phyloP scores from a whole-genome alignment of 2,797 vertebrate species.

The Otolemur crassicaudatus region DNA sequence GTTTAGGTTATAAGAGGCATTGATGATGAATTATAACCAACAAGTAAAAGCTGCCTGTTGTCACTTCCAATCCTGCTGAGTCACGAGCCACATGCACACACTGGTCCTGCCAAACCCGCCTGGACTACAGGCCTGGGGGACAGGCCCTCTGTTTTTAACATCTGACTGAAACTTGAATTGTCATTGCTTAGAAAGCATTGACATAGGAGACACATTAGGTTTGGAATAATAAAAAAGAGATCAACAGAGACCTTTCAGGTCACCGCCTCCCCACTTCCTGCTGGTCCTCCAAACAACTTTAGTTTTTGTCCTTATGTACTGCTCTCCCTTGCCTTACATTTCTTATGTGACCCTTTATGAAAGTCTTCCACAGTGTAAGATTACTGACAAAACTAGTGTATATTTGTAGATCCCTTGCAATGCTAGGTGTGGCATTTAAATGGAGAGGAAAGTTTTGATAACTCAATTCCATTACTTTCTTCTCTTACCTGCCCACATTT shows the following conservation, averaged over 20 bases:
- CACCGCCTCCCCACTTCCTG: neutral
- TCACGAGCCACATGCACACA: neutral
- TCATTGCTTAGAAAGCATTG: conserved; percentile 36
- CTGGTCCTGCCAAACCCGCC: neutral
- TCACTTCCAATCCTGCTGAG: conserved; percentile 14
- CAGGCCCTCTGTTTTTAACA: neutral
- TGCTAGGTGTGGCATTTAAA: neutral
- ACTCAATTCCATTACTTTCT: too few species aligned
- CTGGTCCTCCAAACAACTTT: neutral
- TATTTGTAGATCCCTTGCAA: neutral
- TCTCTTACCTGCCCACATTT: neutral
- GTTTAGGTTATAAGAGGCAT: neutral
- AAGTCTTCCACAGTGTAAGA: neutral
- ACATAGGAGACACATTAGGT: conserved; percentile 49
- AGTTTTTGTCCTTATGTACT: neutral
- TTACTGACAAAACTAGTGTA: neutral
- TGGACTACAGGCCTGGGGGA: neutral
- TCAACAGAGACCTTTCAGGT: conserved; percentile 38
- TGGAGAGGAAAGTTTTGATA: neutral
- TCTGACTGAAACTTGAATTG: neutral
- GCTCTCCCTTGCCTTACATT: neutral
- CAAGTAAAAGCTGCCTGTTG: neutral
- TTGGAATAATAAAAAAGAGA: conserved; percentile 61
- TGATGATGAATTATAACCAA: neutral
- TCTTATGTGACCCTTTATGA: neutral